phyloP scores from a whole-genome alignment of 2,888 invertebrate genomes.

The Trichogramma evanescens region DNA sequence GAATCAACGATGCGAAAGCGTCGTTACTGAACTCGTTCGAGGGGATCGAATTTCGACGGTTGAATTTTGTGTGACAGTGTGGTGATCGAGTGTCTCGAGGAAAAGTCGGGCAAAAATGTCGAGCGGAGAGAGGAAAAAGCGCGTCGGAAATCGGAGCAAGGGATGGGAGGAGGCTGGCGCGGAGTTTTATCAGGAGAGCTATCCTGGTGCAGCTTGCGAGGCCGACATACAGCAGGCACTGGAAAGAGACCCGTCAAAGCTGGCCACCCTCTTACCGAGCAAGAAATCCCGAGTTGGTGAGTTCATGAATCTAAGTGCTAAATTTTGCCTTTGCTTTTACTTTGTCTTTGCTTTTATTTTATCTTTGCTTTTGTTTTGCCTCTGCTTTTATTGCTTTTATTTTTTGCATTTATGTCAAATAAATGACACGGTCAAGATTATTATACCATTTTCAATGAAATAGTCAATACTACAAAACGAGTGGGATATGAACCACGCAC shows the following conservation, averaged over 20 bases:
- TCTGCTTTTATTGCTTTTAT: neutral
- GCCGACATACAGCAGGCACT: conserved; percentile 55
- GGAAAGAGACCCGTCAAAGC: conserved; percentile 64
- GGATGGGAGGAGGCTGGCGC: conserved; percentile 81
- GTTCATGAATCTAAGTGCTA: conserved; percentile 26
- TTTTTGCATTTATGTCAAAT: conserved; percentile 1
- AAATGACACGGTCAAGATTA: neutral
- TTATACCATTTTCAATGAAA: conserved; percentile 2
- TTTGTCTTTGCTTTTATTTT: neutral
- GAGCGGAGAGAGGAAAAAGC: conserved; percentile 55
- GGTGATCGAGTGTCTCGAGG: too few relatives aligned
- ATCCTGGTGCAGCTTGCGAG: conserved; percentile 63
- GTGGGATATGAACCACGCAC: conserved; percentile 58
- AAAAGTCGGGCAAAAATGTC: conserved; percentile 47
- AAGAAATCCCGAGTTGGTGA: conserved; percentile 71
- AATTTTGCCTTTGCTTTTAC: conserved; percentile 1
- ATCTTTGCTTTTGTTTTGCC: conserved; percentile 1
- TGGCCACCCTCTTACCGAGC: conserved; percentile 71
- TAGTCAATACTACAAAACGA: conserved; percentile 57
- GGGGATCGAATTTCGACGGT: too few relatives aligned
- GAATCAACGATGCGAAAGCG: too few relatives aligned
- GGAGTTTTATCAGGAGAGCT: conserved; percentile 80
- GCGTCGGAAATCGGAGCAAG: conserved; percentile 52
- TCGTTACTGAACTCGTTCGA: too few relatives aligned
- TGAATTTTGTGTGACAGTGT: too few relatives aligned